Conservation (phyloP, 2,888 invertebrate genomes). For the Zygaena filipendulae region DNA sequence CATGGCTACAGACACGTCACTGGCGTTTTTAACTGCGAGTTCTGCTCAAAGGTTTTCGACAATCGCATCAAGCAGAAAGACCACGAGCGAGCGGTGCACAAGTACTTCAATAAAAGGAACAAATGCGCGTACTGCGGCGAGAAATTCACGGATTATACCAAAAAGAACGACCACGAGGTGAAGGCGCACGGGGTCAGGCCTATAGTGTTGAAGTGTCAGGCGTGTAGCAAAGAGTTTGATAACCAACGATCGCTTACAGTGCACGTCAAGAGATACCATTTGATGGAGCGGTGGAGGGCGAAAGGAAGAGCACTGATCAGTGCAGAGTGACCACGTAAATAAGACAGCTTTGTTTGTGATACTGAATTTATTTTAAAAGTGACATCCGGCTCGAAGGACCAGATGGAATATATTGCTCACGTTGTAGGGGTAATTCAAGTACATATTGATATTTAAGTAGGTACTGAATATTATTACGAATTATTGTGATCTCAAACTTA, state of each 20-base stretch:
- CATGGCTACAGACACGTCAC: constrained; percentile 33
- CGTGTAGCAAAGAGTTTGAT: constrained; percentile 53
- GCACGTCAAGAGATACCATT: constrained; percentile 44
- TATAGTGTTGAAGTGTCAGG: constrained; percentile 42
- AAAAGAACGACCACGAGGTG: constrained; percentile 42
- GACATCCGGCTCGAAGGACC: too few relatives aligned
- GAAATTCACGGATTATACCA: constrained; percentile 43
- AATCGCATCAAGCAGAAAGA: constrained; percentile 42
- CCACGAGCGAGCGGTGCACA: constrained; percentile 45
- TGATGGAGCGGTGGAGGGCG: constrained; percentile 24
- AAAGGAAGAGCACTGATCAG: too few relatives aligned
- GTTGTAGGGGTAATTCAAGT: too few relatives aligned
- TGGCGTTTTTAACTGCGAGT: constrained; percentile 35
- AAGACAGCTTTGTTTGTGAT: too few relatives aligned
- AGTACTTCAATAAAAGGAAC: constrained; percentile 24
- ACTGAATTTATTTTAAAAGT: too few relatives aligned
- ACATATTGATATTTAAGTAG: too few relatives aligned
- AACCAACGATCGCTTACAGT: constrained; percentile 54
- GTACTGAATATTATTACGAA: too few relatives aligned
- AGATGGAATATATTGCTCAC: too few relatives aligned
- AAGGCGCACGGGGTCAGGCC: constrained; percentile 42
- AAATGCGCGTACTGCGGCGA: constrained; percentile 34
- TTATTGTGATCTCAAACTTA: too few relatives aligned
- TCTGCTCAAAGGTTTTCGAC: constrained; percentile 49
- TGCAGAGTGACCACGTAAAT: too few relatives aligned